Conservation (phyloP, 2,888 invertebrate genomes). For the Taphrorychus bicolor region DNA sequence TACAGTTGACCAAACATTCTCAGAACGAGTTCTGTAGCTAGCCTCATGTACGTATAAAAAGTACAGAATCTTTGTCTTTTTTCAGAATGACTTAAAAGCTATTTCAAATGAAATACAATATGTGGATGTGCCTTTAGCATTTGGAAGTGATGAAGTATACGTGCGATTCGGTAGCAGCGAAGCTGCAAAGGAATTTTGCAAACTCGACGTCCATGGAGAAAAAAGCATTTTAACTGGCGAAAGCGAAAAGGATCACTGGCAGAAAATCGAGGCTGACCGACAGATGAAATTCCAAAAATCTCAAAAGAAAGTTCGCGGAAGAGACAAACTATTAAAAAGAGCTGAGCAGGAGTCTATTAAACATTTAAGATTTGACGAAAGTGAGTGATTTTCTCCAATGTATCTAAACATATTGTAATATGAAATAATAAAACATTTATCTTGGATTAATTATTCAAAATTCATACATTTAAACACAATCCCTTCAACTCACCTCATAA, state of each 20-base stretch:
- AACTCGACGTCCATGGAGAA: conserved; percentile 49
- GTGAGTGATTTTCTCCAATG: conserved; percentile 5
- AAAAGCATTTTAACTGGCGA: conserved; percentile 64
- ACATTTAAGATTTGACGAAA: conserved; percentile 40
- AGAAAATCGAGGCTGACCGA: conserved; percentile 72
- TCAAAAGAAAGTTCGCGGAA: conserved; percentile 65
- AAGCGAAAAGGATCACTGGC: conserved; percentile 82
- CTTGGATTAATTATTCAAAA: too few species aligned
- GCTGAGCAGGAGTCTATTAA: conserved; percentile 69
- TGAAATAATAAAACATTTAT: too few species aligned
- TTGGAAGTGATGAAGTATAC: conserved; percentile 71
- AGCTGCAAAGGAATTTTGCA: conserved; percentile 59
- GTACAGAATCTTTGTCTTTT: too few species aligned
- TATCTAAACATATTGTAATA: too few species aligned
- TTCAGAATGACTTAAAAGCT: conserved; percentile 68
- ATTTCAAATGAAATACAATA: conserved; percentile 73
- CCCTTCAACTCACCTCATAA: too few species aligned
- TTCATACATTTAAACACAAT: too few species aligned
- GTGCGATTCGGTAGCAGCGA: conserved; percentile 68
- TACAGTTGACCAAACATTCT: too few species aligned
- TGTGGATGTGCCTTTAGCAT: conserved; percentile 73
- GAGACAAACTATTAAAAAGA: conserved; percentile 66
- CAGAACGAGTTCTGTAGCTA: too few species aligned
- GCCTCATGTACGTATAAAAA: too few species aligned
- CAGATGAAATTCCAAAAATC: conserved; percentile 62